phyloP scores from a whole-genome alignment of 1,140 invertebrate genomes.

The Aphelenchoides besseyi region DNA sequence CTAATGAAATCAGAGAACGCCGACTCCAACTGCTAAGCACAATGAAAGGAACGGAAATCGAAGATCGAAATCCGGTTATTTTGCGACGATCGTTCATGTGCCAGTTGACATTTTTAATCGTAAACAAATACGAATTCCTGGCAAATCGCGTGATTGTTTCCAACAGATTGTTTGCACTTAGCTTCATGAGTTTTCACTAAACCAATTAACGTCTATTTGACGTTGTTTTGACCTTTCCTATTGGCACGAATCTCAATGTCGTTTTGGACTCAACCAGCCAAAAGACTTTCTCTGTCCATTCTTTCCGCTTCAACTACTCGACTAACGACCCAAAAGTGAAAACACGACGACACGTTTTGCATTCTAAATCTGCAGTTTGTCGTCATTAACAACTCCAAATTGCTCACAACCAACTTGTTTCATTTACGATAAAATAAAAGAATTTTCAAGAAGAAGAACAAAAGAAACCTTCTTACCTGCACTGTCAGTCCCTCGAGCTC shows the following conservation, averaged over 20 bases:
- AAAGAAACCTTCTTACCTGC: conserved; percentile 18
- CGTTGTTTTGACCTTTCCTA: no score
- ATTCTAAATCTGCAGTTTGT: no score
- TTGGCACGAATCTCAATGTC: no score
- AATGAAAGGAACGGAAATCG: not conserved
- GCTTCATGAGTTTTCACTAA: no score
- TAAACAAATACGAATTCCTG: not conserved
- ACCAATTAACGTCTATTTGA: no score
- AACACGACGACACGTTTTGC: not conserved
- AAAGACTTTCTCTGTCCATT: conserved; percentile 1
- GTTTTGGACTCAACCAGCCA: no score
- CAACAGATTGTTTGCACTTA: no score
- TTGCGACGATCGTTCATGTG: not conserved
- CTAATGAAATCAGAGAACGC: not conserved
- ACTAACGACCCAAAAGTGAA: no score
- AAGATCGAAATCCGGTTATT: not conserved
- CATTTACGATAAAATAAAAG: not conserved
- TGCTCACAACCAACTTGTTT: not conserved
- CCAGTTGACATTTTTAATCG: not conserved
- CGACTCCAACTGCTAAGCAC: no score
- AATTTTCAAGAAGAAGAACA: no score
- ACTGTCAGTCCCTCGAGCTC: conserved; percentile 23
- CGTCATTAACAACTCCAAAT: no score
- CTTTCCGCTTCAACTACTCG: not conserved
- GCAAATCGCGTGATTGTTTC: no score